Evolutionary conservation across 2,113 vertebrate species (phyloP).

Genomic region (Trogon melanurus): DNA sequence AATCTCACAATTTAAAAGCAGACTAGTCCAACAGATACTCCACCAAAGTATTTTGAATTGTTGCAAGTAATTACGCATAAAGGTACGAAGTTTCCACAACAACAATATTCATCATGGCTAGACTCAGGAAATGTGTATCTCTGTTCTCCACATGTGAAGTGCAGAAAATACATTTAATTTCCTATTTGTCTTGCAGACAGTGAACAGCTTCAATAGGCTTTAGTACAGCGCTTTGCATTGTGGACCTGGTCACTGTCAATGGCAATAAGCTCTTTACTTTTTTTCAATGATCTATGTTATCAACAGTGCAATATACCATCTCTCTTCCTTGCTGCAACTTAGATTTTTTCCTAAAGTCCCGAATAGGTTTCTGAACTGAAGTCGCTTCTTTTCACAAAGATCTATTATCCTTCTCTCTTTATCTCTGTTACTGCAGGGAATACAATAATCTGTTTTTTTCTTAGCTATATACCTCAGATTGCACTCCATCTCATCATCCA

Average conservation of each 20-base stretch:
- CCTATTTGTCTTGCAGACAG: neutral
- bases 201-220: neutral
- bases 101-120: neutral
- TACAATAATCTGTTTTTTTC: neutral
- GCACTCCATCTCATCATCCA: neutral
- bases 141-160: neutral
- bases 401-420: neutral
- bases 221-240: neutral
- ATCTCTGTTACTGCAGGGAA: neutral
- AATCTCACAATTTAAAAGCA: neutral
- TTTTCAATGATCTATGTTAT: neutral
- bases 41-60: neutral
- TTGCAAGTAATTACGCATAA: neutral
- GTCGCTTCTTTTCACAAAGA: neutral
- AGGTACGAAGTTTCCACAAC: neutral
- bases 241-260: neutral
- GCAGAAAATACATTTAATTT: neutral
- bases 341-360: neutral
- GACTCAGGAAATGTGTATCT: neutral
- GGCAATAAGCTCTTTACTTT: neutral
- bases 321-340: neutral
- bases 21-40: neutral
- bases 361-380: neutral
- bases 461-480: neutral
- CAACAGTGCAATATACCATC: neutral